A percentile compares a stretch with the other conserved stretches of the same genome.
These are phyloP conservation scores for Tipula vernalis DNA, from an alignment of 2,888 invertebrate species.

Conservation along the genomic window DNA sequence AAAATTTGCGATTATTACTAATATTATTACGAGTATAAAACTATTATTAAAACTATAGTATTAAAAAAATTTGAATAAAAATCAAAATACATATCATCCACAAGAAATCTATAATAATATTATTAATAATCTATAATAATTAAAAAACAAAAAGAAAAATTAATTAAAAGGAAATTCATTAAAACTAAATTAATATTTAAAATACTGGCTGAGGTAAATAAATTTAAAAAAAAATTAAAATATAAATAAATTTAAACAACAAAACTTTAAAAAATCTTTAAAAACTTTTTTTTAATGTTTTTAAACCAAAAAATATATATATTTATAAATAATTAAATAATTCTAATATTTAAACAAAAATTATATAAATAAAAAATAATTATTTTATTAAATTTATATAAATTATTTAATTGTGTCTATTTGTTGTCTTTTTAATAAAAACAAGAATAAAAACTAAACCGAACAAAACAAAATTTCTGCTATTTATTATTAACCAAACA, in stretches of 20 bases:
- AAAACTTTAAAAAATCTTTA: neutral
- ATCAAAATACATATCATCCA: constrained; percentile 10
- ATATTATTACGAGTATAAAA: neutral
- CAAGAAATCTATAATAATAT: constrained; percentile 12
- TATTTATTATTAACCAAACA: neutral
- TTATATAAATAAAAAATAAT: neutral
- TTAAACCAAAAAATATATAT: neutral
- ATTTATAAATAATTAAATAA: neutral
- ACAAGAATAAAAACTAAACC: neutral
- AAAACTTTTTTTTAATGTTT: neutral
- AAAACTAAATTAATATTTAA: neutral
- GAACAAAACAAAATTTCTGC: neutral
- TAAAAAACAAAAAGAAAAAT: constrained; percentile 13
- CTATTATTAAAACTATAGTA: neutral
- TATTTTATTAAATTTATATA: neutral
- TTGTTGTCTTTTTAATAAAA: neutral
- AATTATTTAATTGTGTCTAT: neutral
- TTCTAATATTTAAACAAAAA: neutral
- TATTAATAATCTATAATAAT: constrained; percentile 5
- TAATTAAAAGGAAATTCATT: neutral
- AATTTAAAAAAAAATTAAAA: constrained; percentile 12
- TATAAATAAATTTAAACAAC: constrained; percentile 7
- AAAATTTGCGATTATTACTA: neutral
- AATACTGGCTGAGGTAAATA: constrained; percentile 18
- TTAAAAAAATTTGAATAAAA: neutral